Evolutionary conservation across 2,888 invertebrate genomes (phyloP).

Genomic region (Caradrina clavipalpis): DNA sequence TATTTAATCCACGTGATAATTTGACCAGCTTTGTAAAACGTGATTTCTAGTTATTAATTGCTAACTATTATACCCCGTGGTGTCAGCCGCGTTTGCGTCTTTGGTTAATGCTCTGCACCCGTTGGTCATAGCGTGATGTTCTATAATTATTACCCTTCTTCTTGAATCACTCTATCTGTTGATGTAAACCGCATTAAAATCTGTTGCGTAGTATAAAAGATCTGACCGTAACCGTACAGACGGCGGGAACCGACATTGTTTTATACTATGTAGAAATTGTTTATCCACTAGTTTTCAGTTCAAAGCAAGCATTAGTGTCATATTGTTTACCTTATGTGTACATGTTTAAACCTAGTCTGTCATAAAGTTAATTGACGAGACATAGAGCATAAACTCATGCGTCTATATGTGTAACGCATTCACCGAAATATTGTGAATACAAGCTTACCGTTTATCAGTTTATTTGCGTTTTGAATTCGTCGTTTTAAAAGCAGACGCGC

Average conservation of each 20-base stretch:
- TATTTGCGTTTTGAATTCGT: conserved; percentile 4
- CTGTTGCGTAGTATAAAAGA: too few species aligned
- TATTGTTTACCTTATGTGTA: conserved; percentile 10
- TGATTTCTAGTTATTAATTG: conserved; percentile 23
- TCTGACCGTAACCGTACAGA: too few species aligned
- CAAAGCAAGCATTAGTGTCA: background rate
- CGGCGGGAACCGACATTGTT: too few species aligned
- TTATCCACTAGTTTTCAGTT: background rate
- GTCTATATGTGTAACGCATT: conserved; percentile 1
- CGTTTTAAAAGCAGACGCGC: background rate
- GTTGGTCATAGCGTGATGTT: too few species aligned
- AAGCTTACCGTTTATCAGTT: conserved; percentile 8
- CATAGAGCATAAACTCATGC: background rate
- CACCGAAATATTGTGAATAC: background rate
- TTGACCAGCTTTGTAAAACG: background rate
- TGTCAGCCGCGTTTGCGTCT: too few species aligned
- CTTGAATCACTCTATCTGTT: too few species aligned
- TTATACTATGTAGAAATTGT: background rate
- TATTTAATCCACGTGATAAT: conserved; percentile 32
- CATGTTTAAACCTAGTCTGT: conserved; percentile 6
- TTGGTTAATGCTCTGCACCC: too few species aligned
- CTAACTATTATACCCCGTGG: too few species aligned
- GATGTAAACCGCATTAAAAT: too few species aligned
- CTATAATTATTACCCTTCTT: too few species aligned
- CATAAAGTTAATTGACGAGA: conserved; percentile 6